Base-by-base conservation (phyloP, 2,113 vertebrate genomes). In the Scomber japonicus region DNA sequence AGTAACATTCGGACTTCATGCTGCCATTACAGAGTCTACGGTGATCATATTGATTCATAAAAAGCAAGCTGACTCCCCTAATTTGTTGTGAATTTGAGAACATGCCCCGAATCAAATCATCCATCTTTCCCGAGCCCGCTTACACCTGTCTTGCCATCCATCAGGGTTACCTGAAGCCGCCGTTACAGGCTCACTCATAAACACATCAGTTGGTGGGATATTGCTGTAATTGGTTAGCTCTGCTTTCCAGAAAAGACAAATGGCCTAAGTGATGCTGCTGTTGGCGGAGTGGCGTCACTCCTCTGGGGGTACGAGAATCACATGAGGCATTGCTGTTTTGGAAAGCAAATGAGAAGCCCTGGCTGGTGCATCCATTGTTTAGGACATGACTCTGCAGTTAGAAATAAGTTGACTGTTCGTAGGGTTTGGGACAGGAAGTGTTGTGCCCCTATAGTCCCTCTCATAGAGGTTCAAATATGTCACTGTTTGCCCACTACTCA, bases 151-250 rank as follows among this genome's bases (percentile, higher is more conserved):
- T 44, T 12, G 31, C 69, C 45, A 77, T 75, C 70, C 31, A 24
- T 77, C 67, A 60, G 24, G 40, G 54, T 67, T 62, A 74, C 70
- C 81, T 40, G 62, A 78, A 40, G 69, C 76, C 45, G 72, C 50
- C 21, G 4, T 61, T 2, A 21, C 56, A 40, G 54, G 78, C 73
- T 56, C 8, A 1, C 78, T 82, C 82, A 62, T 80, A 57, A 80
- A 83, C 46, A 56, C 63, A 75, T 78, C 73, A 65, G 54, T 35
- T 44, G 19, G 45, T 51, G 71, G 56, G 72, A 76, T 84, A 57
- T 66, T 57, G 65, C 68, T 76, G 75, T 82, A 87, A 92, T 81
- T 81, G 82, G 49, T 68, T 45, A 46, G 71, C 70, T 80, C 66
- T 82, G 68, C 66, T 84, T 75, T 79, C 62, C 66, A 66, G 21